Base-by-base conservation (phyloP, 2,113 vertebrate species). In the Herpailurus yagouaroundi region DNA sequence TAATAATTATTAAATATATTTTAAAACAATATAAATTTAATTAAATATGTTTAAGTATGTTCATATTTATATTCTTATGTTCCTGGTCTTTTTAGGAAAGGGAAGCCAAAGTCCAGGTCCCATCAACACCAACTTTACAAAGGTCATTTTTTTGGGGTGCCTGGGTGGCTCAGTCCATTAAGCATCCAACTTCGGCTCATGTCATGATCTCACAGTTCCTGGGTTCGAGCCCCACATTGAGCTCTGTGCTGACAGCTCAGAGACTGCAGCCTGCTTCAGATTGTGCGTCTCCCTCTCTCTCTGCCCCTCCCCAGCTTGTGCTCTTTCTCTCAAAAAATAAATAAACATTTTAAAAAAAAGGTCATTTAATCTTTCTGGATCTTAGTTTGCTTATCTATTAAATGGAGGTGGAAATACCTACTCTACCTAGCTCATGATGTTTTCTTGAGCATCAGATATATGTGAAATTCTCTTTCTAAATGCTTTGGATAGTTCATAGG, bases 351-450 rank as follows among this genome's bases (percentile, higher is more conserved):
- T 9, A 23, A 23, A 23, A 31, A 15, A 79, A 33, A 73, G 33
- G 2, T 80, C 13, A 60, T 77, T 94, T 84, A 60, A 88, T 88
- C 38, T 91, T 87, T 85, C 63, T 45, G 27, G 63, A 50, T 81
- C 29, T 95, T 91, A 12, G 55, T 74, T 94, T 92, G 33, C 19
- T 69, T 84, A 77, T 85, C 25, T 94, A 12, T 81, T 82, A 93
- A 81, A 80, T 64, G 27, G 31, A 76, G 14, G 63, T 38, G 76
- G 76, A 96, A 92, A 55, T 84, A 66, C 2, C 36, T 52, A 1
- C 38, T 94, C 27, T 77, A 36, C 29, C 9, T 73, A 60, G 21
- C n/a, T 89, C 6, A 10, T 8, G 38, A 27, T 48, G 16, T 83
- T 91, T 95, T 82, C 84, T 80, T 25, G 31, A 66, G 41, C 11